Conservation (phyloP, 2,113 vertebrate species). For the Ictalurus furcatus region DNA sequence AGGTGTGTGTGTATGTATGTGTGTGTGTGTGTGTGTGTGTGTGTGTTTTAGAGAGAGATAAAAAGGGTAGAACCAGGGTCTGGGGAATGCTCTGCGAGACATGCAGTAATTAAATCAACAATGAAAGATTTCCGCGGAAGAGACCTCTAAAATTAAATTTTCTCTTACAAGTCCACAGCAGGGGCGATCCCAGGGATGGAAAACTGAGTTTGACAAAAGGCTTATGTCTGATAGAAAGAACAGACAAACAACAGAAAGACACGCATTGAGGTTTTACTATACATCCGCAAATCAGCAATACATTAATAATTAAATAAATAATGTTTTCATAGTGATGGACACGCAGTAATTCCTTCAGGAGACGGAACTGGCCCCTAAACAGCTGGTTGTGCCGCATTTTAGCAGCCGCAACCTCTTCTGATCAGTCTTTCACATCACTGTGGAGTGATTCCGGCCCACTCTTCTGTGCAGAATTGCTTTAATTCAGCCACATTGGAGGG, state of each 20-base stretch:
- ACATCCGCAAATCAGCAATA: background rate
- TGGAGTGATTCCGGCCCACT: background rate
- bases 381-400: background rate
- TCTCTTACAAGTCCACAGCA: constrained; percentile 41
- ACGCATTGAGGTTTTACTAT: background rate
- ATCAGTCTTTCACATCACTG: background rate
- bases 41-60: constrained; percentile 5
- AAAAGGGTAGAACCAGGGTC: constrained; percentile 25
- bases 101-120: constrained; percentile 58
- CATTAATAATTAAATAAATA: background rate
- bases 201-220: constrained; percentile 43
- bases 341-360: background rate
- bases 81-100: constrained; percentile 42
- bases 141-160: constrained; percentile 55
- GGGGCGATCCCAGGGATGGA: constrained; percentile 36
- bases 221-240: constrained; percentile 4
- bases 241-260: background rate
- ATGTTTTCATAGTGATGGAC: background rate
- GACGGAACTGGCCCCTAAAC: background rate
- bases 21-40: constrained; percentile 13
- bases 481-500: background rate
- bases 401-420: background rate
- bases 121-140: constrained; percentile 53
- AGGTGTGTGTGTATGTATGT: background rate
- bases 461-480: constrained; percentile 1